Evolutionary conservation across 2,113 vertebrate species (phyloP).

Genomic region (Ranitomeya imitator): DNA sequence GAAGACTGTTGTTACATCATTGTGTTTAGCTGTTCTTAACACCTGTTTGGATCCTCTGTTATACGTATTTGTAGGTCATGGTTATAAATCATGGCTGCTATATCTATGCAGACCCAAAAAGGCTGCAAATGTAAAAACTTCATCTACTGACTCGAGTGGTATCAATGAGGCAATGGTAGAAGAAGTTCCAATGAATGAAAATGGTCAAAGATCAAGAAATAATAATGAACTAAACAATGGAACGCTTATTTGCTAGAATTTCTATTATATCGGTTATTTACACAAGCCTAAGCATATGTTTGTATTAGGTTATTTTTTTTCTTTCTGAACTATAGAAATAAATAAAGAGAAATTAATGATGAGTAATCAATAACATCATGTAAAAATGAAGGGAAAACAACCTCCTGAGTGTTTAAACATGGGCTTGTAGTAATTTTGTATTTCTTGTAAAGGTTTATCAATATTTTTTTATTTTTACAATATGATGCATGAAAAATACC

Average conservation of each 20-base stretch:
- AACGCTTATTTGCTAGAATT: background rate
- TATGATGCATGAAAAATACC: too few relatives aligned
- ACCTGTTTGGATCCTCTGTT: slow-evolving; percentile 63
- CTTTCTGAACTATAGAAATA: background rate
- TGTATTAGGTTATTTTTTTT: background rate
- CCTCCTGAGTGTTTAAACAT: background rate
- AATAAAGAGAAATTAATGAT: background rate
- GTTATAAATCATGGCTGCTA: slow-evolving; percentile 55
- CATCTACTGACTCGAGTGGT: slow-evolving; percentile 17
- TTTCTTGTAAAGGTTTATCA: background rate
- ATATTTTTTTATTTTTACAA: too few relatives aligned
- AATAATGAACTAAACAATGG: slow-evolving; percentile 12
- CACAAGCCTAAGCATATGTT: background rate
- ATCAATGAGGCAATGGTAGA: background rate
- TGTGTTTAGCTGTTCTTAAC: slow-evolving; percentile 61
- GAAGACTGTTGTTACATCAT: slow-evolving; percentile 58
- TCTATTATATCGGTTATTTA: background rate
- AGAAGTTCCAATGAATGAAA: slow-evolving; percentile 35
- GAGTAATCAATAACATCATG: background rate
- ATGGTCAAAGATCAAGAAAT: background rate
- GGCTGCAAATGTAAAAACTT: background rate
- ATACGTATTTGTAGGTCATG: slow-evolving; percentile 62
- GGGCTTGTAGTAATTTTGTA: background rate
- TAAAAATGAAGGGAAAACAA: background rate
- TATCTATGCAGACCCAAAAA: background rate